phyloP scores from a whole-genome alignment of 2,113 vertebrate species.

The Bufo bufo region DNA sequence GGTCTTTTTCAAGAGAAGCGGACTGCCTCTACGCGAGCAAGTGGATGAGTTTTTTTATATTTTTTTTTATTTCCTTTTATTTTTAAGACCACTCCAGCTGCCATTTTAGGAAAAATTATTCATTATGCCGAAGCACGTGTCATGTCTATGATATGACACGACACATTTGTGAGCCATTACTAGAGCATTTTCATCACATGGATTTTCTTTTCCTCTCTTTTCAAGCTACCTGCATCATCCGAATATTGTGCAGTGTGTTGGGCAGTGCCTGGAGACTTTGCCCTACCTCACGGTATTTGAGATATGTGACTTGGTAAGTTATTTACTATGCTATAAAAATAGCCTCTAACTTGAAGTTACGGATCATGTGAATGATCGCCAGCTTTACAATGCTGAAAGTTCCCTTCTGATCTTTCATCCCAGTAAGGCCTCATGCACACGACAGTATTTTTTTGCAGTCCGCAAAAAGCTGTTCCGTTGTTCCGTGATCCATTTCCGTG shows the following conservation, averaged over 20 bases:
- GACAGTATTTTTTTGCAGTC: too few species aligned
- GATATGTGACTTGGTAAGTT: constrained; percentile 94
- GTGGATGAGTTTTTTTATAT: too few species aligned
- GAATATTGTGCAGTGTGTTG: constrained; percentile 91
- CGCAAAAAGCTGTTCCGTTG: too few species aligned
- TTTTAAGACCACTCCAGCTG: too few species aligned
- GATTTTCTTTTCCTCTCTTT: not conserved
- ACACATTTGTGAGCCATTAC: not conserved
- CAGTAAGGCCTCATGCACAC: not conserved
- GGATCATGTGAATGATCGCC: not conserved
- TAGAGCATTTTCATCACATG: not conserved
- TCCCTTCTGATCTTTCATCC: not conserved
- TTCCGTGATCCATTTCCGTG: too few species aligned
- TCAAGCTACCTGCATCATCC: constrained; percentile 84
- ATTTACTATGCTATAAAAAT: constrained; percentile 9
- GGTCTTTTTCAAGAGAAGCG: too few species aligned
- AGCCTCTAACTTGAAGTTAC: not conserved
- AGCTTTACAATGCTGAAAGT: not conserved
- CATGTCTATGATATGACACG: too few species aligned
- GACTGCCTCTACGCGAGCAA: too few species aligned
- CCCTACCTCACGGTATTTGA: constrained; percentile 95
- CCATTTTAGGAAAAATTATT: too few species aligned
- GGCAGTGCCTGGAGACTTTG: constrained; percentile 92
- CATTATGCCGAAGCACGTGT: too few species aligned
- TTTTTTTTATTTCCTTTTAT: too few species aligned